phyloP scores from a whole-genome alignment of 1,140 invertebrate species.

The Venustaconcha ellipsiformis region DNA sequence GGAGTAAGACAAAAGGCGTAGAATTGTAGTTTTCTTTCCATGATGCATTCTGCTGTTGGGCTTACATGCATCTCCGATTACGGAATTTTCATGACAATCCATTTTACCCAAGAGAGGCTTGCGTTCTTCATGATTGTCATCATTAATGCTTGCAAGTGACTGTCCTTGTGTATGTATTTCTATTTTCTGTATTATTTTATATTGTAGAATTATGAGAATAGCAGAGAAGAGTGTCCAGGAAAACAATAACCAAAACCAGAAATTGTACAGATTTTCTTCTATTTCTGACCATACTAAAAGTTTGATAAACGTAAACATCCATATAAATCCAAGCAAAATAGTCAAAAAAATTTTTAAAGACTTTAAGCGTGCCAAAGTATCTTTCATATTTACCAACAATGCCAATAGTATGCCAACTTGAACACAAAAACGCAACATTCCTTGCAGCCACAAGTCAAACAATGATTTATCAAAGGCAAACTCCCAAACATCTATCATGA shows the following conservation, averaged over 20 bases:
- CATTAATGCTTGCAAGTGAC: too few species aligned
- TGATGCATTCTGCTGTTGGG: too few species aligned
- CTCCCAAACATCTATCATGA: not conserved
- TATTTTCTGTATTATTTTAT: not conserved
- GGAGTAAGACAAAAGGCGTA: conserved; percentile 21
- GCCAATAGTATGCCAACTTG: conserved; percentile 18
- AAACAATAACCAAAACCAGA: conserved; percentile 32
- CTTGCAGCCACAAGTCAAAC: conserved; percentile 27
- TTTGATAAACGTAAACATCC: conserved; percentile 30
- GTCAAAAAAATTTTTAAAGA: not conserved
- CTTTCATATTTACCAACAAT: conserved; percentile 5
- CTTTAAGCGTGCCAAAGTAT: conserved; percentile 10
- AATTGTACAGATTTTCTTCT: conserved; percentile 1
- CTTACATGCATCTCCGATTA: too few species aligned
- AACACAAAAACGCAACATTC: conserved; percentile 12
- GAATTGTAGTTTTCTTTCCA: not conserved
- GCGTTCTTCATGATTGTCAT: too few species aligned
- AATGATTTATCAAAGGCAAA: conserved; percentile 24
- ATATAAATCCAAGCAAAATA: not conserved
- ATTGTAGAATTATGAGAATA: conserved; percentile 10
- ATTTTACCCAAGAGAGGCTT: too few species aligned
- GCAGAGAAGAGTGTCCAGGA: conserved; percentile 12
- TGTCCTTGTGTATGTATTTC: too few species aligned
- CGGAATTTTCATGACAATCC: too few species aligned
- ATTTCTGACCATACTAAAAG: conserved; percentile 22